Conservation (phyloP, 2,888 invertebrate genomes). For the Clitarchus hookeri region DNA sequence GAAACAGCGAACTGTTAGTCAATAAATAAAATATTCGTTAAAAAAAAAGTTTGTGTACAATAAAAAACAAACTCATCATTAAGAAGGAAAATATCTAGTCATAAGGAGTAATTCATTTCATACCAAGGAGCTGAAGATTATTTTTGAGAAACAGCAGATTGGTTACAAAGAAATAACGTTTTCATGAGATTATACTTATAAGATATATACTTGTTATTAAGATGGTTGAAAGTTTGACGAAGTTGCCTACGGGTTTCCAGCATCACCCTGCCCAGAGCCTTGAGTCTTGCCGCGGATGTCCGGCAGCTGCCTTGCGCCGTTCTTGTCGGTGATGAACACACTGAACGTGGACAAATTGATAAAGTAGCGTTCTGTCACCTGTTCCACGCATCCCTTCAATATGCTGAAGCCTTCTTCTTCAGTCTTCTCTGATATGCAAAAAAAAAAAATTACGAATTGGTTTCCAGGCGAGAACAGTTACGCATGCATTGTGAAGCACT, state of each 20-base stretch:
- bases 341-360: neutral
- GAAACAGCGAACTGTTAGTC: too few species aligned
- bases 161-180: too few species aligned
- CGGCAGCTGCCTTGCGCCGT: neutral
- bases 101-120: too few species aligned
- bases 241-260: neutral
- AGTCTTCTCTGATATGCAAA: neutral
- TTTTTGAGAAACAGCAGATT: too few species aligned
- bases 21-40: too few species aligned
- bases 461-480: too few species aligned
- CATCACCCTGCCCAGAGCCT: neutral
- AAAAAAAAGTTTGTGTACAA: too few species aligned
- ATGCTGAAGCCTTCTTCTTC: neutral
- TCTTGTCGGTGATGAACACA: conserved; percentile 5
- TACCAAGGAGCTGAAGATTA: too few species aligned
- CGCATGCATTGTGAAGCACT: too few species aligned
- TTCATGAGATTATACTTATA: too few species aligned
- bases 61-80: too few species aligned
- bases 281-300: neutral
- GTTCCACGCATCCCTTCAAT: neutral
- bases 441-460: neutral
- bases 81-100: too few species aligned
- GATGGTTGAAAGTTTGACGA: neutral
- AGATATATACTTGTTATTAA: neutral
- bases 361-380: neutral